phyloP scores from a whole-genome alignment of 2,113 vertebrate species.

The Channa maculata region DNA sequence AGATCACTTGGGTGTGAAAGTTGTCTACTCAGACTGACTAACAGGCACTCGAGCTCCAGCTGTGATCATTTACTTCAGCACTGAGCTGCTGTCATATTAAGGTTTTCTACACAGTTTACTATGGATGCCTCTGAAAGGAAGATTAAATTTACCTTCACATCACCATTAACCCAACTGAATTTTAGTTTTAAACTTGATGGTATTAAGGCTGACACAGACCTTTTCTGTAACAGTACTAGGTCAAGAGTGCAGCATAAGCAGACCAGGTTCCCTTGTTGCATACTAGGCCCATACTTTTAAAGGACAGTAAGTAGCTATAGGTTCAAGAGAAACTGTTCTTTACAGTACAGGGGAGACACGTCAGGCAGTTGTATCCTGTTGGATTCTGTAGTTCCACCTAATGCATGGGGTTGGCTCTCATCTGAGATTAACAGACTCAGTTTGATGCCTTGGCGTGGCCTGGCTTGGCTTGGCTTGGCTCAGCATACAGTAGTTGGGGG shows the following conservation, averaged over 20 bases:
- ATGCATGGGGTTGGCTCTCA: slow-evolving; percentile 16
- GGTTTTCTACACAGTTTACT: neutral
- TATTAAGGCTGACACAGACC: slow-evolving; percentile 64
- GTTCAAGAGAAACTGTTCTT: neutral
- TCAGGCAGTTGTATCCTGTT: slow-evolving; percentile 5
- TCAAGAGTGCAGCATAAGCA: slow-evolving; percentile 42
- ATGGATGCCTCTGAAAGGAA: neutral
- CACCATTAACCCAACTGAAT: slow-evolving; percentile 30
- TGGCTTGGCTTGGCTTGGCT: slow-evolving; percentile 28
- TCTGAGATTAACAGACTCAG: slow-evolving; percentile 67
- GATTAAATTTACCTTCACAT: neutral
- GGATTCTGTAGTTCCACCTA: slow-evolving; percentile 24
- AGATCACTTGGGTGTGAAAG: slow-evolving; percentile 48
- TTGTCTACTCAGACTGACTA: slow-evolving; percentile 3
- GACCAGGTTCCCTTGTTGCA: neutral
- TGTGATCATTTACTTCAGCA: neutral
- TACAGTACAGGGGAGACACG: neutral
- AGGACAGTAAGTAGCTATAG: neutral
- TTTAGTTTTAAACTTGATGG: slow-evolving; percentile 15
- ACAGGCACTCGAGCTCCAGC: neutral
- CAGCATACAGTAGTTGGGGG: neutral
- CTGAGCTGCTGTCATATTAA: slow-evolving; percentile 2
- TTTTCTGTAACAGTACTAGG: slow-evolving; percentile 42
- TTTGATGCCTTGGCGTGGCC: slow-evolving; percentile 30
- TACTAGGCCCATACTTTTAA: neutral